A percentile compares a stretch with the other conserved stretches of the same genome.
phyloP scores from a whole-genome alignment of 2,113 vertebrate species.

The Brienomyrus longianalis region DNA sequence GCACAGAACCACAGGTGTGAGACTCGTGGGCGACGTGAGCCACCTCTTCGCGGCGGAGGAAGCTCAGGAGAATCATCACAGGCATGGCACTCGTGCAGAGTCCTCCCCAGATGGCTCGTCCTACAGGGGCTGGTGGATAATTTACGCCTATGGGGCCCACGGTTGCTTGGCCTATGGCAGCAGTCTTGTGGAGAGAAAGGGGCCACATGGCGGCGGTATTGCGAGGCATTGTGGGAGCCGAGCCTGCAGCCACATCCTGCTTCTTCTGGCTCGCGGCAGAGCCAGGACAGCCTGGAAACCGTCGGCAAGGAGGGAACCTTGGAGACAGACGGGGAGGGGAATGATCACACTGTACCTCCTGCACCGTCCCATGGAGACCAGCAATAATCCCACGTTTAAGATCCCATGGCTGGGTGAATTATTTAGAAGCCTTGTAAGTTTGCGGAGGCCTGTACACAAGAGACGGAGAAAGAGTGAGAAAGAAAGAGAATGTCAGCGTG shows the following conservation, averaged over 20 bases:
- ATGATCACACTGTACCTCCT: background rate
- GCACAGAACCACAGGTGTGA: background rate
- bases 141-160: background rate
- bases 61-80: background rate
- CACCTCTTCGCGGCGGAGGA: background rate
- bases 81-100: background rate
- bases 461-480: background rate
- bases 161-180: slow-evolving; percentile 7
- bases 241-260: slow-evolving; percentile 14
- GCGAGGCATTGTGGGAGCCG: background rate
- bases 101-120: background rate
- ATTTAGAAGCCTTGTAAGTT: background rate
- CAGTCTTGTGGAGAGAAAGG: background rate
- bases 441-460: background rate
- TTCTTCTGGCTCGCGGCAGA: background rate
- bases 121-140: slow-evolving; percentile 4
- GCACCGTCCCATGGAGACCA: background rate
- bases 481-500: background rate
- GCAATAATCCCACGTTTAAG: slow-evolving; percentile 14
- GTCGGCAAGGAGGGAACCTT: background rate
- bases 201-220: background rate
- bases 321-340: slow-evolving; percentile 3
- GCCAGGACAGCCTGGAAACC: slow-evolving; percentile 15
- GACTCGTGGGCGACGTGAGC: background rate
- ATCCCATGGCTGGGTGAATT: slow-evolving; percentile 5